Percentiles rank a stretch among this genome's conserved stretches.
phyloP scores from a whole-genome alignment of 2,113 vertebrate species.

The Smithornis capensis region DNA sequence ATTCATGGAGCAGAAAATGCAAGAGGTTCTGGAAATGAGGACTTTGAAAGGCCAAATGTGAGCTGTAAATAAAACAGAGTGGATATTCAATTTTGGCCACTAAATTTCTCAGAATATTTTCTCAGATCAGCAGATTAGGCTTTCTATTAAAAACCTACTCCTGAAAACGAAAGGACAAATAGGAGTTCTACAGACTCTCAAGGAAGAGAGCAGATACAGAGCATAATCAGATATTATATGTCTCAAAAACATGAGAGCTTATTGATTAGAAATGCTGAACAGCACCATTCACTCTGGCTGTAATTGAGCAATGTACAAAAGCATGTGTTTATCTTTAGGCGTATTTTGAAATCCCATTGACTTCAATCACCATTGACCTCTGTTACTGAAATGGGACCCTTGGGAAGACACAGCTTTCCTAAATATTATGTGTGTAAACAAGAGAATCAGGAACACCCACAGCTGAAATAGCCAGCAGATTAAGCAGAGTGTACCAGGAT shows the following conservation, averaged over 20 bases:
- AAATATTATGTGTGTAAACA: conserved; percentile 60
- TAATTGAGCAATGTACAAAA: neutral
- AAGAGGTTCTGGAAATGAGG: conserved; percentile 64
- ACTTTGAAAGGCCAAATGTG: conserved; percentile 69
- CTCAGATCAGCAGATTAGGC: neutral
- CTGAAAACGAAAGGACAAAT: neutral
- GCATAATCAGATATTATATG: neutral
- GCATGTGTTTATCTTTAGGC: conserved; percentile 52
- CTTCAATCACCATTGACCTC: conserved; percentile 47
- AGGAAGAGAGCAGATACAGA: neutral
- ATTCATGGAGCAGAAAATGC: conserved; percentile 77
- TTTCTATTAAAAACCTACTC: neutral
- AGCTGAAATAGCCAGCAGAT: neutral
- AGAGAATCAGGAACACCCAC: conserved; percentile 46
- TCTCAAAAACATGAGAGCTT: neutral
- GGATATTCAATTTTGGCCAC: conserved; percentile 54
- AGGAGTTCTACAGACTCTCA: neutral
- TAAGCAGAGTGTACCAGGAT: neutral
- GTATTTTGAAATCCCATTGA: conserved; percentile 53
- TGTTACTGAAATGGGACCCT: conserved; percentile 48
- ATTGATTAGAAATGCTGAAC: conserved; percentile 1
- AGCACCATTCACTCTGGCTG: neutral
- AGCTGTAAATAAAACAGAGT: conserved; percentile 67
- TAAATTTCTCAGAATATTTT: conserved; percentile 54
- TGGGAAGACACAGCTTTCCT: conserved; percentile 56